Conservation (phyloP, 2,797 vertebrate genomes). For the Okamejei kenojei region DNA sequence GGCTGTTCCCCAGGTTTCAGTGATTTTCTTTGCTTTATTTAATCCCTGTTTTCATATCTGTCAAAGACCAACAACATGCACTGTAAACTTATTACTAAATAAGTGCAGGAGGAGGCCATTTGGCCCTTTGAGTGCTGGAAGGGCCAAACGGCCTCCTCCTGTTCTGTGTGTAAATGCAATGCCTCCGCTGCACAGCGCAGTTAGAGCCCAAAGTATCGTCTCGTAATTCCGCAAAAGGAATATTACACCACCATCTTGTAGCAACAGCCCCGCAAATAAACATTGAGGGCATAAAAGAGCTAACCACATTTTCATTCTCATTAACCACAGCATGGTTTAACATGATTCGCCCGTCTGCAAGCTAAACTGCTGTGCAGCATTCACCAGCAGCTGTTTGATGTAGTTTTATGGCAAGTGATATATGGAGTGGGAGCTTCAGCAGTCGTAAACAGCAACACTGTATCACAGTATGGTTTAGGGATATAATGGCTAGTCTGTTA, state of each 20-base stretch:
- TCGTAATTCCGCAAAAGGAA: slow-evolving; percentile 61
- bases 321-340: slow-evolving; percentile 72
- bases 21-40: slow-evolving; percentile 16
- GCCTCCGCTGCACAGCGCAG: not conserved
- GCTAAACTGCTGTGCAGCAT: slow-evolving; percentile 69
- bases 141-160: no score
- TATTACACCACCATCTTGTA: slow-evolving; percentile 61
- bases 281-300: slow-evolving; percentile 67
- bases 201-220: slow-evolving; percentile 59
- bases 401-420: slow-evolving; percentile 75
- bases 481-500: slow-evolving; percentile 74
- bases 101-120: no score
- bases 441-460: slow-evolving; percentile 74
- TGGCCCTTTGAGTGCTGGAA: no score
- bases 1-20: not conserved
- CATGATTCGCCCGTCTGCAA: slow-evolving; percentile 69
- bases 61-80: not conserved
- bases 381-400: slow-evolving; percentile 70
- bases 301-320: slow-evolving; percentile 72
- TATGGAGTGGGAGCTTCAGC: slow-evolving; percentile 72
- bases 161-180: not conserved
- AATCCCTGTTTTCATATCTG: slow-evolving; percentile 21
- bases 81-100: slow-evolving; percentile 1
- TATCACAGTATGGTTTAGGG: slow-evolving; percentile 72
- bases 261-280: slow-evolving; percentile 68